Evolutionary conservation across 1,140 invertebrate species (phyloP), one percentile per base, ranked within the genome.

Genomic region (Ostrea denselamellosa): DNA sequence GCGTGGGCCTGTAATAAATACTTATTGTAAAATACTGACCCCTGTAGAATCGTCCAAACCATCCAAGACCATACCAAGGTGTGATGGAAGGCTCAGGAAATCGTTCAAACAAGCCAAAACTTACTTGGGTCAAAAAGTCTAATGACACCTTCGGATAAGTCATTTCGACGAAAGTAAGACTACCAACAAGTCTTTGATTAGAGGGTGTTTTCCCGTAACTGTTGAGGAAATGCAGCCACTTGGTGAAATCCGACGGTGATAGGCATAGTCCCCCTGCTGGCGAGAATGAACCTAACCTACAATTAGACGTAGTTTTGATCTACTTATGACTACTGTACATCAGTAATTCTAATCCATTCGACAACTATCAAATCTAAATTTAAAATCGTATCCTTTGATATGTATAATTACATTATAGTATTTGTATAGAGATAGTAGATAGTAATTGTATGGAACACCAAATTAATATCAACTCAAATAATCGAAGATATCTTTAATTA

Each of bases 11-110:
- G n/a, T n/a, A 44, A 44, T 44, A 5, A 5, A 44, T 44, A 5
- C 34, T 44, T 44, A 44, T 44, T 44, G 34, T 44, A 44, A n/a
- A n/a, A 34, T 77, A 28, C 25, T 77, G 22, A 77, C 68, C 68
- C 28, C 68, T 77, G 14, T 77, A 77, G 68, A 77, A 77, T 22
- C 68, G 9, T 5, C 68, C 68, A 34, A 77, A 77, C 68, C 68
- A 77, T 9, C 68, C 68, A 22, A 77, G 3, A 14, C 68, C 68
- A 17, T 77, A 77, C 68, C 68, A 77, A 14, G 68, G 10, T 0
- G 68, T 77, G 68, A 28, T 28, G 7, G 68, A 77, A 12, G 68
- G 68, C 68, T 77, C 25, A 17, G 68, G 68, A 10, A 34, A 77
- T 8, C 2, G 22, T 0, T 28, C 25, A 77, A 28, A 34, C 68